These are phyloP conservation scores for Colletes latitarsis DNA, from an alignment of 1,140 invertebrate genomes.

Conservation along the genomic window DNA sequence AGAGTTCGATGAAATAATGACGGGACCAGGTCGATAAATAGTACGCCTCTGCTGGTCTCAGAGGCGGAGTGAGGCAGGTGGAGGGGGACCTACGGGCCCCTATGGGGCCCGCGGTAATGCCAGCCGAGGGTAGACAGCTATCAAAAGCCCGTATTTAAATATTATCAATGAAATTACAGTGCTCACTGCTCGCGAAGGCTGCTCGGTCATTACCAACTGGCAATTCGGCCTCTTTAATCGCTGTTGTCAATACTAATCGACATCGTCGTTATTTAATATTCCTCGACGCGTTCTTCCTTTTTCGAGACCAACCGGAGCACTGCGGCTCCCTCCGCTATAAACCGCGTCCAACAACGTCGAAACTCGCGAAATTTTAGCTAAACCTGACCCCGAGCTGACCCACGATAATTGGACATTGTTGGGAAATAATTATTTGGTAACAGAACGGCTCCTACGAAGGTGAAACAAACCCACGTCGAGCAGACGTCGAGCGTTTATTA, in stretches of 20 bases:
- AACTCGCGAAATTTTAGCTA: neutral
- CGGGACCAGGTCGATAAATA: slow-evolving; percentile 77
- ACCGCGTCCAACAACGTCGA: too few relatives aligned
- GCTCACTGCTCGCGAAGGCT: slow-evolving; percentile 53
- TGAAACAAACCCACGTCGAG: too few relatives aligned
- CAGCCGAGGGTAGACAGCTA: slow-evolving; percentile 72
- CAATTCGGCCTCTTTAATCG: slow-evolving; percentile 75
- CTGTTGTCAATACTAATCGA: slow-evolving; percentile 77
- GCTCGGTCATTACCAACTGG: slow-evolving; percentile 66
- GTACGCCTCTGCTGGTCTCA: slow-evolving; percentile 62
- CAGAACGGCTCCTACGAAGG: too few relatives aligned
- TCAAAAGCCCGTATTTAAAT: slow-evolving; percentile 80
- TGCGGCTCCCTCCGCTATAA: too few relatives aligned
- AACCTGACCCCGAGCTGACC: too few relatives aligned
- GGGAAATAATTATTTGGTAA: too few relatives aligned
- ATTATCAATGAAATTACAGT: slow-evolving; percentile 80
- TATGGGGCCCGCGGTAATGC: slow-evolving; percentile 64
- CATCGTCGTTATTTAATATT: slow-evolving; percentile 78
- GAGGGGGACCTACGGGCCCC: slow-evolving; percentile 15
- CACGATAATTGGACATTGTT: too few relatives aligned
- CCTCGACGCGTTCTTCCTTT: slow-evolving; percentile 26
- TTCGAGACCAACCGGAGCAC: neutral
- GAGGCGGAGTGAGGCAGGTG: slow-evolving; percentile 54
- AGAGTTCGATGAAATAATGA: slow-evolving; percentile 80
- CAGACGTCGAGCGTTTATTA: too few relatives aligned